Conservation (phyloP, 2,888 invertebrate species). For the Sphaeridia pumilis region DNA sequence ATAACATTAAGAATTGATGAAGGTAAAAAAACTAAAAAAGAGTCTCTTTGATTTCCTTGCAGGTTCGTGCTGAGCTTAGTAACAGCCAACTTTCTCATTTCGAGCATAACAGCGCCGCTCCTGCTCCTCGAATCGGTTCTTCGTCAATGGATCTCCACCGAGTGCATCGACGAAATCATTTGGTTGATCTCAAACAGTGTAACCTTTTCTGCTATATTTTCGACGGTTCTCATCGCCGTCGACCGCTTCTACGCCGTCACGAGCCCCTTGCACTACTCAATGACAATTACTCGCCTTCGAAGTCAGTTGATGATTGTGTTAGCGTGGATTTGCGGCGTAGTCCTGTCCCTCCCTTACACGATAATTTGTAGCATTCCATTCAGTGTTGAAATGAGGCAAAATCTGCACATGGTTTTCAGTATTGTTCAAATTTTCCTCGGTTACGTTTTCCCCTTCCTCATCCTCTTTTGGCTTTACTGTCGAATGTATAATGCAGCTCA, state of each 20-base stretch:
- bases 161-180: constrained; percentile 39
- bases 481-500: constrained; percentile 44
- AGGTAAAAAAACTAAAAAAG: too few relatives aligned
- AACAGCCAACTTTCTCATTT: constrained; percentile 43
- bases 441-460: constrained; percentile 43
- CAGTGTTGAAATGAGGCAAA: constrained; percentile 37
- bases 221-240: constrained; percentile 44
- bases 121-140: constrained; percentile 40
- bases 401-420: constrained; percentile 37
- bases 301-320: constrained; percentile 41
- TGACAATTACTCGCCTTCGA: constrained; percentile 43
- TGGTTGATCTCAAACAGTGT: constrained; percentile 42
- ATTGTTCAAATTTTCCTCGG: constrained; percentile 41
- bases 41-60: constrained; percentile 19
- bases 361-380: constrained; percentile 34
- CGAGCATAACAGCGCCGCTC: constrained; percentile 42
- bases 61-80: constrained; percentile 46
- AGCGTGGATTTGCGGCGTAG: constrained; percentile 41
- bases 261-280: constrained; percentile 45
- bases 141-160: constrained; percentile 31
- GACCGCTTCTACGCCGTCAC: constrained; percentile 46
- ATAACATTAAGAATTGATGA: too few relatives aligned
- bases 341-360: constrained; percentile 39
- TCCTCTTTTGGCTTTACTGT: constrained; percentile 44
- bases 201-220: constrained; percentile 44